A percentile compares a stretch with the other conserved stretches of the same genome.
Evolutionary conservation across 2,113 vertebrate species (phyloP).

Genomic region (Callionymus lyra): DNA sequence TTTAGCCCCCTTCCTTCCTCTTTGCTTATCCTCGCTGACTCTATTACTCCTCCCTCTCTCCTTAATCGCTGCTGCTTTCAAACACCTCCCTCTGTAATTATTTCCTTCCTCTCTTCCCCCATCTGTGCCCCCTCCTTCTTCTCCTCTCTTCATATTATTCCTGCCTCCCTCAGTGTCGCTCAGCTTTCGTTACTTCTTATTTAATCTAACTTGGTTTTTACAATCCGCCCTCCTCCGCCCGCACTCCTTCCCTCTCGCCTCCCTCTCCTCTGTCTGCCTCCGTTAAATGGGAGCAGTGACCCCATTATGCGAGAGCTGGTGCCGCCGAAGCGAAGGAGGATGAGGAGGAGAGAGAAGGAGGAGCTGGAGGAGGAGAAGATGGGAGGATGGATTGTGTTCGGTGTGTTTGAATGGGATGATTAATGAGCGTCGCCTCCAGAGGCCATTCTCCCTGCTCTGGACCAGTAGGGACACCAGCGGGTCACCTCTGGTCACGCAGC

Average conservation of each 20-base stretch:
- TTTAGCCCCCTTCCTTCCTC: conserved; percentile 4
- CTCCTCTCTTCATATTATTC: conserved; percentile 32
- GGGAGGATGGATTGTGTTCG: conserved; percentile 47
- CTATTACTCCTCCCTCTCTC: conserved; percentile 32
- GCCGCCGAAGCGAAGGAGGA: conserved; percentile 28
- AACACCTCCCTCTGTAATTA: conserved; percentile 52
- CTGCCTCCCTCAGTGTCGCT: conserved; percentile 24
- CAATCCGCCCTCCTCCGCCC: neutral
- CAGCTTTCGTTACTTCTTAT: conserved; percentile 53
- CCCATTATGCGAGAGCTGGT: conserved; percentile 53
- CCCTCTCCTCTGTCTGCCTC: conserved; percentile 40
- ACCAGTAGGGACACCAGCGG: conserved; percentile 53
- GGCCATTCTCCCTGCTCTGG: conserved; percentile 52
- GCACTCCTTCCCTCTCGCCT: conserved; percentile 5
- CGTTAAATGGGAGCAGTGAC: conserved; percentile 68
- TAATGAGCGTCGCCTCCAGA: conserved; percentile 56
- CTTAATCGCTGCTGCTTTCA: conserved; percentile 43
- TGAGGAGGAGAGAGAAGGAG: conserved; percentile 41
- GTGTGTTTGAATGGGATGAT: conserved; percentile 59
- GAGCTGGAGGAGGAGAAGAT: conserved; percentile 50
- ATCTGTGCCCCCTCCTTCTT: conserved; percentile 9
- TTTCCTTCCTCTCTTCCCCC: conserved; percentile 25
- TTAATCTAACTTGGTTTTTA: conserved; percentile 52
- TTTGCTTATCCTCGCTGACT: conserved; percentile 17
- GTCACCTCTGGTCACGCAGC: conserved; percentile 43